Conservation (phyloP, 2,113 vertebrate species). For the Phrynocephalus versicolor region DNA sequence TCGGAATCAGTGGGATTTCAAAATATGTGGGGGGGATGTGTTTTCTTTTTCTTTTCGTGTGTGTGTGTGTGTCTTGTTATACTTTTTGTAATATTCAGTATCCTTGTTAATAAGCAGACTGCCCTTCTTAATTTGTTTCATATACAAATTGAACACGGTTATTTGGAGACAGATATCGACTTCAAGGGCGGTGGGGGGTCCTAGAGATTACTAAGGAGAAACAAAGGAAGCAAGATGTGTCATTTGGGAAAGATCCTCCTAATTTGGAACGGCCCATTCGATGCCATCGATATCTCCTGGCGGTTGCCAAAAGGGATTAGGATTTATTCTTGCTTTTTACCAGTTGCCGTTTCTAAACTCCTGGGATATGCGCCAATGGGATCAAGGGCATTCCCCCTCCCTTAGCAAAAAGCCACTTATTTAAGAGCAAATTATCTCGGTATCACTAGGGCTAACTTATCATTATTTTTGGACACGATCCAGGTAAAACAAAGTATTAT, state of each 20-base stretch:
- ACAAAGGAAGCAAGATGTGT: background rate
- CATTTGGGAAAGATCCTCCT: background rate
- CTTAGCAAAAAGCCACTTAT: background rate
- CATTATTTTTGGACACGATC: background rate
- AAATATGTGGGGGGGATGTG: background rate
- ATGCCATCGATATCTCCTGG: background rate
- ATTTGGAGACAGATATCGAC: no score
- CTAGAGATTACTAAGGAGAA: background rate
- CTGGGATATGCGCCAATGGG: background rate
- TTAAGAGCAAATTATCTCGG: background rate
- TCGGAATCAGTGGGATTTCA: background rate
- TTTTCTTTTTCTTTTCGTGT: no score
- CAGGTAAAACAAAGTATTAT: background rate
- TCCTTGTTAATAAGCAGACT: background rate
- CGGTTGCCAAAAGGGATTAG: background rate
- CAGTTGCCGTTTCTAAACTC: background rate
- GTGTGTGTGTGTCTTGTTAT: no score
- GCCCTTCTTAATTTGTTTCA: background rate
- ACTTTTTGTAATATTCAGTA: background rate
- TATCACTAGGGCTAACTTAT: background rate
- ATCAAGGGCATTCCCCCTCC: background rate
- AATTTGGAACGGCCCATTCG: background rate
- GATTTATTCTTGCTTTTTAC: background rate
- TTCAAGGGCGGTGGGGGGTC: background rate
- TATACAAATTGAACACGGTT: no score